Evolutionary conservation across 37 sponge, comb jelly and placozoan genomes (phyloP).

Genomic region (Trichoplax adhaerens): DNA sequence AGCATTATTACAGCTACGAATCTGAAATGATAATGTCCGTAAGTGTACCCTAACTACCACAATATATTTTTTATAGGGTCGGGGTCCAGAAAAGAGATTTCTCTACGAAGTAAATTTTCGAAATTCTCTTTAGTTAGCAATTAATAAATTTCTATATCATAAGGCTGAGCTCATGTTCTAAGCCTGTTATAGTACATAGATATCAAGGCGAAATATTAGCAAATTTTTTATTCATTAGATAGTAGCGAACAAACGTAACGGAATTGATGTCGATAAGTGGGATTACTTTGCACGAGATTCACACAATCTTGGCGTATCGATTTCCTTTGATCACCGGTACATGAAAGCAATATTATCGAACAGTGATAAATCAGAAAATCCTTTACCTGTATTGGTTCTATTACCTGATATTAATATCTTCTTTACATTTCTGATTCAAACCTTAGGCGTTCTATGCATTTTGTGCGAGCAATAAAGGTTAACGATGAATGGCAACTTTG

Average conservation of each 20-base stretch:
- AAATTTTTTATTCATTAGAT: slow-evolving; percentile 27
- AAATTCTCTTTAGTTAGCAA: too few relatives aligned
- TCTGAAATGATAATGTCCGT: background rate
- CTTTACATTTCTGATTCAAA: background rate
- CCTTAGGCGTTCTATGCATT: slow-evolving; percentile 39
- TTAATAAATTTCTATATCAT: too few relatives aligned
- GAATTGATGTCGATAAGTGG: slow-evolving; percentile 98
- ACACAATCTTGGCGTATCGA: slow-evolving; percentile 64
- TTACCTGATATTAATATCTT: slow-evolving; percentile 1
- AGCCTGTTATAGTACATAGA: too few relatives aligned
- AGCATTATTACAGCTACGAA: background rate
- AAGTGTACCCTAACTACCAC: too few relatives aligned
- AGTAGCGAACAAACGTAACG: slow-evolving; percentile 87
- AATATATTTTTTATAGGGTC: slow-evolving; percentile 11
- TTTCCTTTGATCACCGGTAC: slow-evolving; percentile 62
- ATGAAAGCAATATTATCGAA: background rate
- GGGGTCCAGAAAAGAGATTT: slow-evolving; percentile 64
- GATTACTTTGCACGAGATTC: slow-evolving; percentile 94
- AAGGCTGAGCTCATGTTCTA: too few relatives aligned
- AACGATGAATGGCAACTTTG: slow-evolving; percentile 56
- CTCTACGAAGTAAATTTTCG: slow-evolving; percentile 64
- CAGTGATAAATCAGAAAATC: slow-evolving; percentile 1
- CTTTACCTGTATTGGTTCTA: background rate
- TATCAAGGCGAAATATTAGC: background rate
- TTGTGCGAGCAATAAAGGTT: slow-evolving; percentile 65